These are phyloP conservation scores for Druon quercuslanigerum DNA, from an alignment of 1,140 invertebrate species.

Conservation along the genomic window DNA sequence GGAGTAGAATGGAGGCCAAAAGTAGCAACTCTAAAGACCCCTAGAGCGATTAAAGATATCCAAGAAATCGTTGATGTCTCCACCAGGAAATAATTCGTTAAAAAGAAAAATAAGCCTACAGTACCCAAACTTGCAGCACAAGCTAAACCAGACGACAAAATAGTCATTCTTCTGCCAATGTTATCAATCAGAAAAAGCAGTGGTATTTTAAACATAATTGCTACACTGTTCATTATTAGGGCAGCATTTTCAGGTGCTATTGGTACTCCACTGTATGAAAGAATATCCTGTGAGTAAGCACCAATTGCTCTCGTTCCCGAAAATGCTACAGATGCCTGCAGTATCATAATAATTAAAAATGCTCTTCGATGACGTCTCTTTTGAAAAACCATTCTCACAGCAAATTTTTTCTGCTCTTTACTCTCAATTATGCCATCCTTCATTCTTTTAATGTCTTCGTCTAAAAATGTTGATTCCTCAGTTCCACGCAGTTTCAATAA, in stretches of 20 bases:
- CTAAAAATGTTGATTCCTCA: constrained; percentile 75
- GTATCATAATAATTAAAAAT: constrained; percentile 80
- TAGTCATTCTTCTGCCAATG: constrained; percentile 81
- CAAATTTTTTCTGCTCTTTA: constrained; percentile 75
- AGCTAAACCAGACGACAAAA: constrained; percentile 79
- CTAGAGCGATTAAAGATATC: constrained; percentile 63
- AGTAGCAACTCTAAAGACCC: constrained; percentile 64
- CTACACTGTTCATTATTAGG: constrained; percentile 82
- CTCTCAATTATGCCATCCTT: constrained; percentile 77
- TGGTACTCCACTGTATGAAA: constrained; percentile 79
- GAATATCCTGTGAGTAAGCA: constrained; percentile 85
- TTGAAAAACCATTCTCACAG: constrained; percentile 77
- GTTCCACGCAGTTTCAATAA: constrained; percentile 78
- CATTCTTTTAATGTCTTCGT: constrained; percentile 79
- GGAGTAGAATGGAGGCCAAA: constrained; percentile 75
- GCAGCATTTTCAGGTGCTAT: constrained; percentile 75
- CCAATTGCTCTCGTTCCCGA: constrained; percentile 86
- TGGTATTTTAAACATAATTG: constrained; percentile 79
- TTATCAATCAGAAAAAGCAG: constrained; percentile 82
- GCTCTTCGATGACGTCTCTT: constrained; percentile 80
- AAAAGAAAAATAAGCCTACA: constrained; percentile 75
- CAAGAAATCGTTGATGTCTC: constrained; percentile 62
- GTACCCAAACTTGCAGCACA: constrained; percentile 76
- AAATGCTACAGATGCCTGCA: constrained; percentile 85
- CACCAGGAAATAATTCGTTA: constrained; percentile 57